Conservation (phyloP, 1,140 invertebrate species). For the Sipha flava region DNA sequence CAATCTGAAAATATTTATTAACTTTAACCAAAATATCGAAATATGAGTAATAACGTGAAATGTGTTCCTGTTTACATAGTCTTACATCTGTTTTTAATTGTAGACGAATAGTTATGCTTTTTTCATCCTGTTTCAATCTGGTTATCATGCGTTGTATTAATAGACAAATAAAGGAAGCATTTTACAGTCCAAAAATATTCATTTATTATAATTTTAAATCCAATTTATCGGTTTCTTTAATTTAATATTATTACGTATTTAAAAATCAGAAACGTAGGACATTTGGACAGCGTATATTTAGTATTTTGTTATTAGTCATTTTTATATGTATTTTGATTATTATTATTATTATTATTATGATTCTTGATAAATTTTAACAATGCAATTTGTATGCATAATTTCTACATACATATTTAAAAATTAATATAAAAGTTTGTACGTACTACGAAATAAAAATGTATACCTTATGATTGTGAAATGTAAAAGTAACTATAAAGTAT, state of each 20-base stretch:
- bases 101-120: neutral
- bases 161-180: neutral
- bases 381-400: no score
- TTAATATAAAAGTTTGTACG: no score
- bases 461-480: no score
- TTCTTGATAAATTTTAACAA: no score
- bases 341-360: no score
- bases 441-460: no score
- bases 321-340: no score
- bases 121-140: conserved; percentile 8
- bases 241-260: neutral
- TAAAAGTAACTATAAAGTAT: no score
- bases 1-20: neutral
- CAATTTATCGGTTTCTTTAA: neutral
- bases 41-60: neutral
- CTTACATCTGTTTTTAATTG: conserved; percentile 10
- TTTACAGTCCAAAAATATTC: neutral
- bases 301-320: no score
- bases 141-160: neutral
- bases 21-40: neutral
- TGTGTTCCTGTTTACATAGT: neutral
- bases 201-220: neutral
- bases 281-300: neutral
- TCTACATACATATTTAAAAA: no score
- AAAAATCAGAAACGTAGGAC: neutral